Conservation (phyloP, 2,888 invertebrate genomes). For the Cenopis cana region DNA sequence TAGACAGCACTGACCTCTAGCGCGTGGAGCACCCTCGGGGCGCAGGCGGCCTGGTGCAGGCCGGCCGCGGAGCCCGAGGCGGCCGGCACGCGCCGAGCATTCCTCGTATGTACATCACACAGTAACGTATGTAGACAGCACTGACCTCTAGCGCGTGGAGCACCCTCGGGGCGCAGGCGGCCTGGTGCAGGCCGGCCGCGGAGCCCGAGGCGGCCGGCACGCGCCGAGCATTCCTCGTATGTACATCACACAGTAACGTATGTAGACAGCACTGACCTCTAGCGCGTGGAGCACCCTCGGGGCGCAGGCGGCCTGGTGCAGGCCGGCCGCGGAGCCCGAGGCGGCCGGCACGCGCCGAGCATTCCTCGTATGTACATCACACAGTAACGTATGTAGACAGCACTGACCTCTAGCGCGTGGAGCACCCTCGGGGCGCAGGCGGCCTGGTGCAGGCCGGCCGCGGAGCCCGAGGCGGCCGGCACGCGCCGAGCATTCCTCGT, state of each 20-base stretch:
- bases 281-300: constrained; percentile 63
- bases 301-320: constrained; percentile 65
- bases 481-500: constrained; percentile 54
- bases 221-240: no score
- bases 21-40: constrained; percentile 60
- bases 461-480: constrained; percentile 57
- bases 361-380: no score
- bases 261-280: constrained; percentile 51
- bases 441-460: constrained; percentile 58
- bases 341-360: no score
- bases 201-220: constrained; percentile 55
- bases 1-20: constrained; percentile 56
- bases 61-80: constrained; percentile 54
- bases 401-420: constrained; percentile 56
- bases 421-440: constrained; percentile 65
- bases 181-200: constrained; percentile 58
- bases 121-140: no score
- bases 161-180: constrained; percentile 65
- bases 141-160: constrained; percentile 57
- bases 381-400: no score
- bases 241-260: no score
- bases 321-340: constrained; percentile 53
- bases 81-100: no score
- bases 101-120: no score
- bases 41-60: constrained; percentile 65